Percentiles rank a stretch among this genome's conserved stretches.
Conservation (phyloP, 1,140 invertebrate species). For the Glossosoma conforme region DNA sequence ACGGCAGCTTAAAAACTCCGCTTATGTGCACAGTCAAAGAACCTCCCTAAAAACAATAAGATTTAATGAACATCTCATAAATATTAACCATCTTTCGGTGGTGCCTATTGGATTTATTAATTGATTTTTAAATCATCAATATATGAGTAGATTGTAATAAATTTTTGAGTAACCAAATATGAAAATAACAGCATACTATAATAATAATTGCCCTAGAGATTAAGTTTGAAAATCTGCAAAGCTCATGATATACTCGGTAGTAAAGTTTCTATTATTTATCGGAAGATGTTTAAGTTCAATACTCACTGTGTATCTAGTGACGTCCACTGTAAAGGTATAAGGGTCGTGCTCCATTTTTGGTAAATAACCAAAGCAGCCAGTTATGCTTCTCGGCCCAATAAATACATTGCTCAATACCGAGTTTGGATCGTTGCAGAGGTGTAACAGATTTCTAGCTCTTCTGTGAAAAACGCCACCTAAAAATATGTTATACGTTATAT, state of each 20-base stretch:
- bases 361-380: slow-evolving; percentile 20
- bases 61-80: too few species aligned
- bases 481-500: slow-evolving; percentile 1
- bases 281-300: too few species aligned
- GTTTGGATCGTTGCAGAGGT: neutral
- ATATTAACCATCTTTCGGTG: too few species aligned
- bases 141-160: neutral
- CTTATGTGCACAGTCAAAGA: slow-evolving; percentile 25
- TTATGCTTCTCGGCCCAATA: slow-evolving; percentile 18
- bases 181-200: too few species aligned
- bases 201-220: too few species aligned
- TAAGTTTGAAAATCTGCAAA: too few species aligned
- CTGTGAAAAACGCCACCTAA: slow-evolving; percentile 15
- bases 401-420: slow-evolving; percentile 6
- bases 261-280: too few species aligned
- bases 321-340: slow-evolving; percentile 38
- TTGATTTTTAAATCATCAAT: too few species aligned
- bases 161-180: too few species aligned
- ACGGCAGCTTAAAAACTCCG: slow-evolving; percentile 38
- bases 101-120: too few species aligned
- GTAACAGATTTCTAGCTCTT: slow-evolving; percentile 19
- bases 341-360: slow-evolving; percentile 36
- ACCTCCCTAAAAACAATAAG: slow-evolving; percentile 10
- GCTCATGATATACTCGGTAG: too few species aligned
- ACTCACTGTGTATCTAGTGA: slow-evolving; percentile 39